Evolutionary conservation across 2,888 invertebrate species (phyloP).

Genomic region (Noctua fimbriata): DNA sequence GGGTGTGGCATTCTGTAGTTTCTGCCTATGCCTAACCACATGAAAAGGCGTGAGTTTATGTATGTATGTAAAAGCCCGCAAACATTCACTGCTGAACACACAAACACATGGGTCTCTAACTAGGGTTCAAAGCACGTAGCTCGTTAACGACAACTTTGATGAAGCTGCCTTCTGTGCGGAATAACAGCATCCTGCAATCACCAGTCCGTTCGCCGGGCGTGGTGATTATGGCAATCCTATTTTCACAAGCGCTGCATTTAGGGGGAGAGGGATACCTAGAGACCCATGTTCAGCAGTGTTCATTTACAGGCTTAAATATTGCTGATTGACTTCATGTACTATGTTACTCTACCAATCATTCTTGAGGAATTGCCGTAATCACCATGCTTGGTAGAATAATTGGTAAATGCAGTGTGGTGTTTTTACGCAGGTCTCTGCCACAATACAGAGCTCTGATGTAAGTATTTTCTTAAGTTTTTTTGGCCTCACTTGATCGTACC

Average conservation of each 20-base stretch:
- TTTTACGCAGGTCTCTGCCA: slow-evolving; percentile 64
- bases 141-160: neutral
- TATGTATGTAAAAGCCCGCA: slow-evolving; percentile 18
- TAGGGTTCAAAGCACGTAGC: slow-evolving; percentile 2
- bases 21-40: neutral
- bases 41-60: neutral
- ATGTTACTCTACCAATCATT: slow-evolving; percentile 38
- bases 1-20: neutral
- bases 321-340: slow-evolving; percentile 26
- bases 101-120: slow-evolving; percentile 47
- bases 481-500: slow-evolving; percentile 54
- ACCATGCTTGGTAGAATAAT: slow-evolving; percentile 63
- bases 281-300: slow-evolving; percentile 59
- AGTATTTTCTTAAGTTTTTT: slow-evolving; percentile 58
- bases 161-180: slow-evolving; percentile 21
- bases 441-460: slow-evolving; percentile 62
- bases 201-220: slow-evolving; percentile 32
- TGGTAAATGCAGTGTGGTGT: slow-evolving; percentile 66
- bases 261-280: slow-evolving; percentile 2
- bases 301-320: slow-evolving; percentile 48
- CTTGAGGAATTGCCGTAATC: slow-evolving; percentile 62
- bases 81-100: slow-evolving; percentile 59
- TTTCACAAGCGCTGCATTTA: neutral
- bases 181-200: slow-evolving; percentile 55
- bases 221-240: slow-evolving; percentile 58